Conservation (phyloP, 2,888 invertebrate species). For the Tetragonula carbonaria region DNA sequence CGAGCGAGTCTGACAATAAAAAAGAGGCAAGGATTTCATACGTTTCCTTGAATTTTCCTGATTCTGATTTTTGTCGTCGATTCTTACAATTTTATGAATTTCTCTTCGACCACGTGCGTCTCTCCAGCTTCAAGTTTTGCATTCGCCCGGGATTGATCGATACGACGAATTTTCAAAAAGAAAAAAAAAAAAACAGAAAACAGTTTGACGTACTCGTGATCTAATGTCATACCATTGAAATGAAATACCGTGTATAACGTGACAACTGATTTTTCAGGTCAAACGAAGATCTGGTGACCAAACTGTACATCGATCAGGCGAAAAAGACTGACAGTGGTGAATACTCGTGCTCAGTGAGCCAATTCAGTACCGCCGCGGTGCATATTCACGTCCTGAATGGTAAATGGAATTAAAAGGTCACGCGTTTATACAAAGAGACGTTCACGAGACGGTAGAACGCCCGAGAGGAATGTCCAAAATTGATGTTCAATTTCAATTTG, state of each 20-base stretch:
- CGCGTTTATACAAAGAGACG: not conserved
- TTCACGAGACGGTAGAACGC: no score
- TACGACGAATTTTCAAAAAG: no score
- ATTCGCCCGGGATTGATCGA: no score
- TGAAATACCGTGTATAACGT: not conserved
- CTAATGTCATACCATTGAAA: no score
- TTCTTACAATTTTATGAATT: no score
- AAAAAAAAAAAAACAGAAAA: not conserved
- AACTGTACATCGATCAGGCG: slow-evolving; percentile 83
- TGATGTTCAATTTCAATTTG: not conserved
- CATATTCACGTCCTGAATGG: slow-evolving; percentile 89
- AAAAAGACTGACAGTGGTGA: slow-evolving; percentile 88
- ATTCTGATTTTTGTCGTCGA: no score
- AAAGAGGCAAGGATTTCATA: no score
- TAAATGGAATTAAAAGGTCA: slow-evolving; percentile 80
- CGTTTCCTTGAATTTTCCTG: no score
- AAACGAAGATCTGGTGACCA: slow-evolving; percentile 79
- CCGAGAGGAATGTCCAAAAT: not conserved
- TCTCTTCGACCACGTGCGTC: no score
- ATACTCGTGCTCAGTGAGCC: slow-evolving; percentile 87
- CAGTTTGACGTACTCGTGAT: no score
- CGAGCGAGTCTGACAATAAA: no score
- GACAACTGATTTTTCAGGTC: slow-evolving; percentile 70
- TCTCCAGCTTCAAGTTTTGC: no score
- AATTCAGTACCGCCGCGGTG: slow-evolving; percentile 87